Conservation (phyloP, 2,113 vertebrate species). For the Echinops telfairi region DNA sequence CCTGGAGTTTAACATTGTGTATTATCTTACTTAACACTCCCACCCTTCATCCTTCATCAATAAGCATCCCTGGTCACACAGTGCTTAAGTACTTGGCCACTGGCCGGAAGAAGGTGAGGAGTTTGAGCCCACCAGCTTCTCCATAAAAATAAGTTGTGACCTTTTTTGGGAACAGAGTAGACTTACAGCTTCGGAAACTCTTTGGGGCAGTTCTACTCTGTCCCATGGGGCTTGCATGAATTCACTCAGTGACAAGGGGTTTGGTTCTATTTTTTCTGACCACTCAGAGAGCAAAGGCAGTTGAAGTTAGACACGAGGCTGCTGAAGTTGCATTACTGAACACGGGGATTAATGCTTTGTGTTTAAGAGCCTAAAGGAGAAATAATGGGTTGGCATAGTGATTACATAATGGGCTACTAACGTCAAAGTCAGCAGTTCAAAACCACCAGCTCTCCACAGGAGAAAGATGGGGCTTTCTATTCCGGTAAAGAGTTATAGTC, state of each 20-base stretch:
- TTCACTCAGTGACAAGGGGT: not conserved
- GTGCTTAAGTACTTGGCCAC: not conserved
- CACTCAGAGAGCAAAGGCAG: not conserved
- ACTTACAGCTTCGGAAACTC: too few relatives aligned
- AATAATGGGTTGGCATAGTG: not conserved
- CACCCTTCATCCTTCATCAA: rapidly evolving
- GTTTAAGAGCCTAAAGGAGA: slow-evolving; percentile 25
- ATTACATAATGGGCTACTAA: too few relatives aligned
- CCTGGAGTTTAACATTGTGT: not conserved
- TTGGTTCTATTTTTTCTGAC: not conserved
- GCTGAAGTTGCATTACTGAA: not conserved
- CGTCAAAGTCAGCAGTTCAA: too few relatives aligned
- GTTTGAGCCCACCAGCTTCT: not conserved
- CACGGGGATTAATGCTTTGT: not conserved
- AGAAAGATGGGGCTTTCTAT: too few relatives aligned
- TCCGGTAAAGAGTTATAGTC: too few relatives aligned
- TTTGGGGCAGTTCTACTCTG: not conserved
- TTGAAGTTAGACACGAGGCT: not conserved
- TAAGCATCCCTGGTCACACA: too few relatives aligned
- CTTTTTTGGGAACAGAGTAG: too few relatives aligned
- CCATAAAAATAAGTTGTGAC: not conserved
- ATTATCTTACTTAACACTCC: not conserved
- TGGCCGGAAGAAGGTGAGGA: not conserved
- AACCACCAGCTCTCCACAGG: too few relatives aligned
- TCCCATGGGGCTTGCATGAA: not conserved